phyloP scores from a whole-genome alignment of 1,140 invertebrate genomes.

The Drosophila lini region DNA sequence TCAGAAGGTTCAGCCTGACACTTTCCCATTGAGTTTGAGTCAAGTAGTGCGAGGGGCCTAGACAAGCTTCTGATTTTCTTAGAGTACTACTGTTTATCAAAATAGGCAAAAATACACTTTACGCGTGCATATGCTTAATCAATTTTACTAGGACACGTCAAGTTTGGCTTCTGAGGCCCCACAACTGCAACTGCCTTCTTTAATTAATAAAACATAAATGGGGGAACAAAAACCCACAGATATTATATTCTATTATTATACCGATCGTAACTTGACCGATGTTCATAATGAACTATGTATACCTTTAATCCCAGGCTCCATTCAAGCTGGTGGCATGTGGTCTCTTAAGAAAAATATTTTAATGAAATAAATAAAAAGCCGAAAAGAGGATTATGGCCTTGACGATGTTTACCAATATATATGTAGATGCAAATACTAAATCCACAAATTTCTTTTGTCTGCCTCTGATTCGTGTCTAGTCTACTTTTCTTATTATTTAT shows the following conservation, averaged over 20 bases:
- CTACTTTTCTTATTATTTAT: constrained; percentile 5
- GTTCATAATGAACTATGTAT: too few species aligned
- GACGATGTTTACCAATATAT: background rate
- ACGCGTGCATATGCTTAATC: background rate
- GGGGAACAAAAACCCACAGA: background rate
- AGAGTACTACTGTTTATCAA: too few species aligned
- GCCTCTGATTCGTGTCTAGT: background rate
- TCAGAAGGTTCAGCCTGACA: background rate
- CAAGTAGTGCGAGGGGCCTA: background rate
- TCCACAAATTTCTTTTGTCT: background rate
- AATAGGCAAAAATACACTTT: background rate
- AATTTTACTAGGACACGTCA: background rate
- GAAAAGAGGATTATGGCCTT: background rate
- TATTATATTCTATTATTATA: too few species aligned
- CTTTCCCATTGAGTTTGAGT: background rate
- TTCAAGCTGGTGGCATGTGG: background rate
- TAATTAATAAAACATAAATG: constrained; percentile 13
- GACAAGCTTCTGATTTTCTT: background rate
- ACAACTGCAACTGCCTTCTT: constrained; percentile 7
- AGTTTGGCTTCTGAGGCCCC: constrained; percentile 5
- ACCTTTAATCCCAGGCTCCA: background rate
- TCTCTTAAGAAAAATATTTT: background rate
- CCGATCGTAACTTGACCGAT: too few species aligned
- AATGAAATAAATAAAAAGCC: background rate
- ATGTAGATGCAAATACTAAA: constrained; percentile 4